A percentile compares a stretch with the other conserved stretches of the same genome.
These are phyloP conservation scores for Pammene aurita DNA, from an alignment of 2,888 invertebrate species.

Conservation along the genomic window DNA sequence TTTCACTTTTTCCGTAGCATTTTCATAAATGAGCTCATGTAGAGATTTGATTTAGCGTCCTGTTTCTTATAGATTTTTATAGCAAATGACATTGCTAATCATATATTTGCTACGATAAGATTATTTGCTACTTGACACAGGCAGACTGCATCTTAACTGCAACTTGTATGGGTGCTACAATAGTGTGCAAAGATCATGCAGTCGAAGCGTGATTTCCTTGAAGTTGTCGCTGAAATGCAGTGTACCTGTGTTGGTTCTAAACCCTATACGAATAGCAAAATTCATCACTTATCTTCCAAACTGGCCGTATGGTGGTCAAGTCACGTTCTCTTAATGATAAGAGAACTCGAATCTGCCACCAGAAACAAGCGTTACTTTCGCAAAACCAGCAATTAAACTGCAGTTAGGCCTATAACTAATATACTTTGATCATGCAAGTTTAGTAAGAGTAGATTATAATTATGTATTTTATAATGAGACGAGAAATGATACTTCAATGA, in stretches of 20 bases:
- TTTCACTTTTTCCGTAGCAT: constrained; percentile 34
- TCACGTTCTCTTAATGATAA: no score
- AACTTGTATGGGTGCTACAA: no score
- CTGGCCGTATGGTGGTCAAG: not conserved
- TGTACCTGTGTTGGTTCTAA: no score
- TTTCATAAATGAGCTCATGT: constrained; percentile 18
- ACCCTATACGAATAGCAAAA: no score
- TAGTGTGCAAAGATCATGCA: no score
- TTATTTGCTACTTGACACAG: no score
- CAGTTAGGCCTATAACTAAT: constrained; percentile 44
- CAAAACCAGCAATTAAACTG: constrained; percentile 47
- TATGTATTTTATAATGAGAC: constrained; percentile 18
- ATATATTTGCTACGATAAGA: no score
- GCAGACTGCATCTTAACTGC: no score
- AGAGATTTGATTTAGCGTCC: constrained; percentile 25
- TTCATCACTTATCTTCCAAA: no score
- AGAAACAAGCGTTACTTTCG: constrained; percentile 50
- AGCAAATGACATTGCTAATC: not conserved
- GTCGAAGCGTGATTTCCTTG: no score
- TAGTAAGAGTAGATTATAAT: constrained; percentile 12
- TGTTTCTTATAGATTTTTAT: not conserved
- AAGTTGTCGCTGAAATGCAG: no score
- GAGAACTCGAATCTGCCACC: constrained; percentile 23
- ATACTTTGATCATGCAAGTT: constrained; percentile 37
- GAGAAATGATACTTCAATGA: constrained; percentile 11